Base-by-base conservation (phyloP, 2,888 invertebrate species). In the Amphipoea lucens region DNA sequence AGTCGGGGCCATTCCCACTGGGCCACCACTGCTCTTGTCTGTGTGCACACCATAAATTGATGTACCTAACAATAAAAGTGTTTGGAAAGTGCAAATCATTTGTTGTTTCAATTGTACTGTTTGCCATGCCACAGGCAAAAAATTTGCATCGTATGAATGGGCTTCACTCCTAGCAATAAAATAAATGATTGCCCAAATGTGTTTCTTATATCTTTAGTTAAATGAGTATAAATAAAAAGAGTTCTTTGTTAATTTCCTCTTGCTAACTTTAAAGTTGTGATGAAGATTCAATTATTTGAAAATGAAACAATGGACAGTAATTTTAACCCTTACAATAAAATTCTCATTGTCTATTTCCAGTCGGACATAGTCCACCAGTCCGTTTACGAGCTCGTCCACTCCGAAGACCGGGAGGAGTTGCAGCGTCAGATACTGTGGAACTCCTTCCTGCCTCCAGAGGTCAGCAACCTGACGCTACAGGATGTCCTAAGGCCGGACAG, bases 341-440 rank as follows among this genome's bases (percentile, higher is more conserved):
- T 20, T 4, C 0, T 42, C 1, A 7, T 42, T 79, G 14, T 87
- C 77, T 17, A 89, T 98, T 98, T 88, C 57, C 97, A 99, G 99
- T 99, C 99, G 90, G 99, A 99, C 96, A 99, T 99, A 92, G 99
- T 99, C 81, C 99, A 99, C 96, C 99, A 99, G 95, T 99, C 99
- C 87, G 99, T 99, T 76, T 99, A 99, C 97, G 99, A 99, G 96
- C 97, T 99, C 94, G 99, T 99, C 84, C 99, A 99, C 96, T 99
- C 99, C 4, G 99, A 99, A 97, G 99, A 99, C 95, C 97, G 99
- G 5, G 99, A 99, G 95, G 99, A 99, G 95, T 97, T 99, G 79
- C 99, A 99, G 94, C 97, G 99, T 76, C 99, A 99, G 95, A 96
- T 99, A 90, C 98, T 99, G 95, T 99, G 99, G 99, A 99, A 99